Conservation (phyloP, 2,797 vertebrate species). For the Australoheros facetus region DNA sequence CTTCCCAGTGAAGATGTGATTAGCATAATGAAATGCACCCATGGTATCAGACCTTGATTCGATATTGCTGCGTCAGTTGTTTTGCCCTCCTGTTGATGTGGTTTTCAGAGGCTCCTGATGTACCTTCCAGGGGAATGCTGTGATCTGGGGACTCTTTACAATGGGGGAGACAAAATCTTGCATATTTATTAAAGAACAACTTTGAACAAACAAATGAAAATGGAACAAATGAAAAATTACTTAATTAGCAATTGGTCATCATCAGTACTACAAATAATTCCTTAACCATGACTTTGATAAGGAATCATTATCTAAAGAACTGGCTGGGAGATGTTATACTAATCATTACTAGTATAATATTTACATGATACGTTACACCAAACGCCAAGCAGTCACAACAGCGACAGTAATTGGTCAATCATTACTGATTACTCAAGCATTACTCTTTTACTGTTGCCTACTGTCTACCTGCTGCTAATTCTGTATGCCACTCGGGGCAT, state of each 20-base stretch:
- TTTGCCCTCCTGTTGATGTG: not conserved
- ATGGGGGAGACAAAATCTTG: not conserved
- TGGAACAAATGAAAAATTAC: not conserved
- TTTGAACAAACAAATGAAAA: too few species aligned
- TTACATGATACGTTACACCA: too few species aligned
- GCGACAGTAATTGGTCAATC: too few species aligned
- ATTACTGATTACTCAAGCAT: too few species aligned
- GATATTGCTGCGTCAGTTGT: not conserved
- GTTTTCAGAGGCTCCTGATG: not conserved
- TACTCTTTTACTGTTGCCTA: too few species aligned
- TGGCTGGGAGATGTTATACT: not conserved
- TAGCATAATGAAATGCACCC: not conserved
- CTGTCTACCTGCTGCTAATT: not conserved
- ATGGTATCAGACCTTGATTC: not conserved
- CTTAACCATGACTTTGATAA: not conserved
- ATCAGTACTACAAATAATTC: not conserved
- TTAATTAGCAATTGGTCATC: not conserved
- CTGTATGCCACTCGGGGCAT: not conserved
- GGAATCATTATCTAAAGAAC: not conserved
- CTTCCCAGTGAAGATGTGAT: not conserved
- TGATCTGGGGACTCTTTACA: not conserved
- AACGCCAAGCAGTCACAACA: too few species aligned
- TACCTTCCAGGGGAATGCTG: not conserved
- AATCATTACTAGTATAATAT: too few species aligned
- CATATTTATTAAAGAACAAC: not conserved